Percentiles rank a stretch among this genome's conserved stretches.
Conservation (phyloP, 2,113 vertebrate species). For the Hypocryptadius cinnamomeus region DNA sequence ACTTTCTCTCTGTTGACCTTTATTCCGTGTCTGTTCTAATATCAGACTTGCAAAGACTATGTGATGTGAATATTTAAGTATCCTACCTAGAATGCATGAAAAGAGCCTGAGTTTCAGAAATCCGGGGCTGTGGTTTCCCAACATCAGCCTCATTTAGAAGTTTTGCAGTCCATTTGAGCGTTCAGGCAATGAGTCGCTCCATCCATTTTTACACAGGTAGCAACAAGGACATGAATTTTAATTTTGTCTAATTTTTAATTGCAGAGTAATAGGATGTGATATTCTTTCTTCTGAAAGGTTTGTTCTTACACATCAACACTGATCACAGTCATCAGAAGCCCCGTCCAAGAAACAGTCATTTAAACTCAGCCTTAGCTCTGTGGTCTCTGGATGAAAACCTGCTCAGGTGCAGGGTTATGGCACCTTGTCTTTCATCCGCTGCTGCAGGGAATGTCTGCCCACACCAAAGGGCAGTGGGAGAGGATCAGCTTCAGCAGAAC, state of each 20-base stretch:
- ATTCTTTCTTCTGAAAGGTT: neutral
- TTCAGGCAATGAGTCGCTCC: neutral
- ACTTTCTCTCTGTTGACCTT: neutral
- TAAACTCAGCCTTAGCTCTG: neutral
- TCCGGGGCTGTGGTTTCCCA: accelerated
- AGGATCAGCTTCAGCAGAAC: neutral
- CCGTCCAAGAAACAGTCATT: neutral
- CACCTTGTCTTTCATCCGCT: neutral
- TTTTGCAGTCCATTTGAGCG: neutral
- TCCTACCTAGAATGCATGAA: neutral
- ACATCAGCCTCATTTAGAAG: neutral
- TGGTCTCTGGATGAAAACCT: neutral
- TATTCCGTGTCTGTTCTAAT: neutral
- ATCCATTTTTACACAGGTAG: neutral
- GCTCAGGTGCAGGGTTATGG: accelerated
- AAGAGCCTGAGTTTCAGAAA: neutral
- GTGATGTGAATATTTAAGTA: neutral
- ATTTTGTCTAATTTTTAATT: neutral
- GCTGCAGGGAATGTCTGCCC: neutral
- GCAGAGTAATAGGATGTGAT: neutral
- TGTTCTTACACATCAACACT: neutral
- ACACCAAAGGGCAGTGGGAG: neutral
- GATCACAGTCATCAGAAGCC: neutral
- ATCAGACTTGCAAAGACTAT: neutral
- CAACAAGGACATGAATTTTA: neutral